Conservation (phyloP, 2,888 invertebrate genomes). For the Phalera bucephala region DNA sequence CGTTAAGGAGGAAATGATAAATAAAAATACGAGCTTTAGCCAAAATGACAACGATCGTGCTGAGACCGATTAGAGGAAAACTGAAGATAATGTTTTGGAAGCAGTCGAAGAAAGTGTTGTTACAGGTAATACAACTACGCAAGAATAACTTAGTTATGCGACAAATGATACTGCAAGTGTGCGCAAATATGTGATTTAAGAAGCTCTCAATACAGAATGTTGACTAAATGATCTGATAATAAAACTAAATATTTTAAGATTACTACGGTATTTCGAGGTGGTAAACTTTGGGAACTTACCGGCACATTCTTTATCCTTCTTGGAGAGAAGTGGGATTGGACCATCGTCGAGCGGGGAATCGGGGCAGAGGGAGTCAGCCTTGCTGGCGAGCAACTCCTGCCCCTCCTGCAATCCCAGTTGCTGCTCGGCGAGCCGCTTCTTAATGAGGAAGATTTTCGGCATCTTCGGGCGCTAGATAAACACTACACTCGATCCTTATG, state of each 20-base stretch:
- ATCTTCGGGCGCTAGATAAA: conserved; percentile 79
- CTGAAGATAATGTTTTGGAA: conserved; percentile 12
- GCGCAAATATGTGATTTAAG: too few relatives aligned
- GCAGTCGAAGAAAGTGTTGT: conserved; percentile 8
- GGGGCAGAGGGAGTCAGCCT: conserved; percentile 84
- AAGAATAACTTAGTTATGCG: conserved; percentile 5
- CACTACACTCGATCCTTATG: conserved; percentile 76
- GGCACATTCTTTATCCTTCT: conserved; percentile 65
- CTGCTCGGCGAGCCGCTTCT: conserved; percentile 95
- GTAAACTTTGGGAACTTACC: conserved; percentile 51
- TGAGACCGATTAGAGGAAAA: conserved; percentile 19
- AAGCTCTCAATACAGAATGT: too few relatives aligned
- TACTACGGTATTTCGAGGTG: too few relatives aligned
- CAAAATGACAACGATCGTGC: conserved; percentile 28
- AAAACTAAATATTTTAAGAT: too few relatives aligned
- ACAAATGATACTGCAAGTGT: conserved; percentile 12
- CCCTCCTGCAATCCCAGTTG: conserved; percentile 92
- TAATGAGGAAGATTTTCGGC: conserved; percentile 97
- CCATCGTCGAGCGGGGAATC: conserved; percentile 82
- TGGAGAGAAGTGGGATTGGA: conserved; percentile 85
- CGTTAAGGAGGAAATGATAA: conserved; percentile 70
- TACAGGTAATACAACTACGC: conserved; percentile 17
- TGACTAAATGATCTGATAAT: too few relatives aligned
- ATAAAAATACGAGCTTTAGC: conserved; percentile 45
- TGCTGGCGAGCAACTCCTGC: conserved; percentile 88